Base-by-base conservation (phyloP, 2,797 vertebrate species). In the Siniperca undulata region DNA sequence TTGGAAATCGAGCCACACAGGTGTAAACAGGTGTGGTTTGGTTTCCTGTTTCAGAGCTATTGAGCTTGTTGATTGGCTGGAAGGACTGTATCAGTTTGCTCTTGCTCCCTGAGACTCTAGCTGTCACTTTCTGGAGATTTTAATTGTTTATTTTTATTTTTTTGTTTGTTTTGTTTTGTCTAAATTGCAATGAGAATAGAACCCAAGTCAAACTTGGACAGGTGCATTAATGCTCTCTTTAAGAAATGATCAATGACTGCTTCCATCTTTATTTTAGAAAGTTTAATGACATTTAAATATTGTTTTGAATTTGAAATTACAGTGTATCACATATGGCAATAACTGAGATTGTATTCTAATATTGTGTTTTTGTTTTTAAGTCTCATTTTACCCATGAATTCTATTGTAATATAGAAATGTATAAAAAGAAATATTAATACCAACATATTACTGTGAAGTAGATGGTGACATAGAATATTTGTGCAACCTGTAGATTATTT, bases 401-500 rank as follows among this genome's bases (percentile, higher is more conserved):
- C 78, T 84, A 78, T 80, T 93, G 92, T 95, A 95, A 94, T 89
- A 93, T 95, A 95, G 94, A 90, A 82, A 86, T 94, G 90, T 95
- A 85, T 90, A 92, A 92, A 93, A 86, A 77, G 4, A 85, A 75
- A 82, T 88, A 91, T 91, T 92, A 92, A 93, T 91, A 91, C 56
- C 64, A 75, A 77, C 77, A 66, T 80, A 65, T 80, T 78, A 73
- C 76, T 93, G 82, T 94, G 90, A 92, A 92, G 77, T 88, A 88
- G 81, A 87, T 48, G 77, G 38, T 83, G 64, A 88, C 24, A 59
- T 91, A 89, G 88, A 81, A 81, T 82, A 88, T 66, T 86, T 91
- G 80, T 92, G 89, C 80, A 90, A 74, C 55, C 52, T 87, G 17
- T 91, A 87, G 88, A 83, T 80, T 84, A 50, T 85, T 89, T 88